A percentile compares a stretch with the other conserved stretches of the same genome.
Conservation (phyloP, 2,113 vertebrate species). For the Emydura subglobosa region DNA sequence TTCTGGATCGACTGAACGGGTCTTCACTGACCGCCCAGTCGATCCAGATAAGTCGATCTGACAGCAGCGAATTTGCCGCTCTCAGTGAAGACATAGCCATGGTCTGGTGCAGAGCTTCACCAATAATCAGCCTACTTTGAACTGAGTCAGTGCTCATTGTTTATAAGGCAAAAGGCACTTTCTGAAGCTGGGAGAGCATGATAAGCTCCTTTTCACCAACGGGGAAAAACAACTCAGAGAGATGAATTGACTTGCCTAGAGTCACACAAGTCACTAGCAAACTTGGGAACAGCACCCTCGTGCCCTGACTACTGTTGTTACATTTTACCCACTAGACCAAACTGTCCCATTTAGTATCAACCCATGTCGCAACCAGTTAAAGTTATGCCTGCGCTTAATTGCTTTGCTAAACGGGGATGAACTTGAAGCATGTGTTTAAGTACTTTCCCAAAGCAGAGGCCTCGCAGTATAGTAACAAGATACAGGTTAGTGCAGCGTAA, state of each 20-base stretch:
- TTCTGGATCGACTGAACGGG: too few relatives aligned
- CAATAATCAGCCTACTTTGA: background rate
- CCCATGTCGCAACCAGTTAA: accelerated
- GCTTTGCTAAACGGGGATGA: background rate
- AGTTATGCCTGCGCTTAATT: background rate
- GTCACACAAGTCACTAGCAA: accelerated
- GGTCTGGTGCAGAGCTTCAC: background rate
- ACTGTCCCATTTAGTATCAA: background rate
- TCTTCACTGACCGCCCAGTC: too few relatives aligned
- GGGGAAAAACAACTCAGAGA: background rate
- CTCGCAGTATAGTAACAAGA: background rate
- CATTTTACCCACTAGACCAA: background rate
- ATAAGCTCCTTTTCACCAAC: background rate
- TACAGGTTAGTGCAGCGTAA: background rate
- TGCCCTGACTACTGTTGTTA: accelerated
- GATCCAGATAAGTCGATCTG: too few relatives aligned
- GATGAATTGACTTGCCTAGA: background rate
- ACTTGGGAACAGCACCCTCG: background rate
- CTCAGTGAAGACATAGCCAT: too few relatives aligned
- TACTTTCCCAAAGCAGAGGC: background rate
- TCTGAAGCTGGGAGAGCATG: accelerated
- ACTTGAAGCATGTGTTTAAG: background rate
- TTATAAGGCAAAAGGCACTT: background rate
- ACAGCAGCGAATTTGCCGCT: too few relatives aligned
- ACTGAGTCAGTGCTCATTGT: accelerated